Evolutionary conservation across 2,797 vertebrate genomes (phyloP), one percentile per base, ranked within the genome.

Genomic region (Scleropages formosus): DNA sequence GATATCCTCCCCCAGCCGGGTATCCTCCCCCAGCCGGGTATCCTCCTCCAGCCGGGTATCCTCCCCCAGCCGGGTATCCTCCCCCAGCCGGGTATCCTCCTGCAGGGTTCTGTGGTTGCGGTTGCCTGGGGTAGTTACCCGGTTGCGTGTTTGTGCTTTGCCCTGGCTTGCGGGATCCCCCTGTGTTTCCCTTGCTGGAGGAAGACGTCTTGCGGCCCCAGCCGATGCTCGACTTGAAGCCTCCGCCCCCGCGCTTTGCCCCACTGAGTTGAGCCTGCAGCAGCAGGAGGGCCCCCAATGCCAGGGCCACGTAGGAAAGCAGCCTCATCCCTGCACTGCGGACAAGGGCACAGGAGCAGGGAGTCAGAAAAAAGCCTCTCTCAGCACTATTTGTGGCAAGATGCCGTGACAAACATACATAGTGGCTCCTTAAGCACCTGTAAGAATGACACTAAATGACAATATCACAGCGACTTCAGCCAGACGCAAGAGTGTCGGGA

Each of bases 81-180:
- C 59, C 72, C 20, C 24, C 64, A 3, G 31, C 73, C 49, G 6
- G 74, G 74, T 27, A 31, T 26, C 80, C 80, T 20, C 75, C 65
- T 46, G 63, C 72, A n/a, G 85, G 84, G 15, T 79, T 65, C 27
- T 66, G 76, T 47, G 72, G 64, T 1, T 77, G 75, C 27, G 89
- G 75, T 77, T 81, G 60, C 70, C 77, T 75, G 31, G 82, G 80
- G 51, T 91, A 90, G 78, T 82, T 91, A 56, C 91, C 91, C 39
- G 87, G 87, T 9, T 82, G 81, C n/a, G 82, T 76, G 62, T 75
- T 77, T 66, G 78, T 80, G 46, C 79, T 84, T 9, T 80, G 81
- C 26, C 59, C 82, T 44, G 69, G 77, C 72, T 75, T 85, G 7
- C 69, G 44, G 8, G 78, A 77, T 15, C 67, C 67, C 1, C 72